Conservation (phyloP, 2,113 vertebrate species). For the Platysteira castanea region DNA sequence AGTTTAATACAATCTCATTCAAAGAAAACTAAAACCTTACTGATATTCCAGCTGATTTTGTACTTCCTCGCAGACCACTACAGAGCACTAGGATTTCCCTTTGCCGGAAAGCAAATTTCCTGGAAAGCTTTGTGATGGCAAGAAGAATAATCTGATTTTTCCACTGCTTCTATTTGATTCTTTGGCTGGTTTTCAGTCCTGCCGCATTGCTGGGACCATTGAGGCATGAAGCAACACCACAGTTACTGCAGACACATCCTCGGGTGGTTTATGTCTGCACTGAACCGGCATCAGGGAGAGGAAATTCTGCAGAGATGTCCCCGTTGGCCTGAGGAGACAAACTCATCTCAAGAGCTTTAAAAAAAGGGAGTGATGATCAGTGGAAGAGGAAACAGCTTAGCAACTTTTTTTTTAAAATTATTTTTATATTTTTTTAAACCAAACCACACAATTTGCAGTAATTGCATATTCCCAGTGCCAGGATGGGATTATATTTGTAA, state of each 20-base stretch:
- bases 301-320: not conserved
- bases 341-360: not conserved
- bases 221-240: not conserved
- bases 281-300: not conserved
- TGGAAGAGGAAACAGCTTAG: not conserved
- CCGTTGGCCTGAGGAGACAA: not conserved
- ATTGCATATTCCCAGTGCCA: not conserved
- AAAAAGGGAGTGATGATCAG: not conserved
- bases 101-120: not conserved
- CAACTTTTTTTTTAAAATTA: not conserved
- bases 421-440: not conserved
- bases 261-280: not conserved
- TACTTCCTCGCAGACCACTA: not conserved
- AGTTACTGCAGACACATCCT: not conserved
- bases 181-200: not conserved
- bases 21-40: not conserved
- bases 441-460: not conserved
- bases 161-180: not conserved
- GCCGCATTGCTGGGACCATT: accelerated
- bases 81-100: not conserved
- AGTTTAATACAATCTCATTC: not conserved
- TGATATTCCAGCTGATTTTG: not conserved
- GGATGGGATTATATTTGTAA: not conserved
- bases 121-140: not conserved
- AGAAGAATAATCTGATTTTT: not conserved